Base-by-base conservation (phyloP, 2,797 vertebrate genomes). In the Lepilemur septentrionalis region DNA sequence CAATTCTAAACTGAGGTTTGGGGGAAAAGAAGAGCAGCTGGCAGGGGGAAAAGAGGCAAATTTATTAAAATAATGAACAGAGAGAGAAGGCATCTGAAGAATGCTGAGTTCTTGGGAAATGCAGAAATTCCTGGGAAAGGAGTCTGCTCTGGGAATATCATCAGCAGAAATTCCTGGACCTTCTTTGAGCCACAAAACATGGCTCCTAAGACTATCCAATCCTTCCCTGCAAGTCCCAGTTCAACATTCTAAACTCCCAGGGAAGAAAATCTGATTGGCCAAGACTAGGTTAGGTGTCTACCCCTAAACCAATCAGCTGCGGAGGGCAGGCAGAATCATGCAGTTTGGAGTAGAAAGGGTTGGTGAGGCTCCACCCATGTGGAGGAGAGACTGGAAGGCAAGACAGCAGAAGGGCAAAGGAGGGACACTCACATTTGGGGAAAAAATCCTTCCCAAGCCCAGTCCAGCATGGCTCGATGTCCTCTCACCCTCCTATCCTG, bases 201-300 rank as follows among this genome's bases (percentile, higher is more conserved):
- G 28, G 25, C 43, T 69, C 35, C 75, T 28, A 41, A n/a, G 17
- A 14, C 67, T 15, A 28, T 17, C 20, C 69, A 46, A 22, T 12
- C 20, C 17, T 30, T 87, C 22, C 32, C 46, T 50, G 28, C 13
- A 73, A 84, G 28, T 30, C 32, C 70, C 25, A 81, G 80, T 12
- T 55, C 32, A 57, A 35, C 41, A 76, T 70, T 70, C 55, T 38
- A 70, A 86, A 91, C 63, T 72, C 32, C 46, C 86, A 82, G 75
- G 46, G 22, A 69, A 90, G 63, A 35, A 90, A 41, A 79, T 73
- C 38, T 86, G 87, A 73, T 59, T 88, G 83, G 91, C 38, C 38
- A 38, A 38, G 70, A 14, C 1, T 22, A 23, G 25, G 43, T 78
- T 81, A 76, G 50, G 22, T 91, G 70, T 79, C n/a, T 38, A 23